Base-by-base conservation (phyloP, 2,113 vertebrate species). In the Platichthys stellatus region DNA sequence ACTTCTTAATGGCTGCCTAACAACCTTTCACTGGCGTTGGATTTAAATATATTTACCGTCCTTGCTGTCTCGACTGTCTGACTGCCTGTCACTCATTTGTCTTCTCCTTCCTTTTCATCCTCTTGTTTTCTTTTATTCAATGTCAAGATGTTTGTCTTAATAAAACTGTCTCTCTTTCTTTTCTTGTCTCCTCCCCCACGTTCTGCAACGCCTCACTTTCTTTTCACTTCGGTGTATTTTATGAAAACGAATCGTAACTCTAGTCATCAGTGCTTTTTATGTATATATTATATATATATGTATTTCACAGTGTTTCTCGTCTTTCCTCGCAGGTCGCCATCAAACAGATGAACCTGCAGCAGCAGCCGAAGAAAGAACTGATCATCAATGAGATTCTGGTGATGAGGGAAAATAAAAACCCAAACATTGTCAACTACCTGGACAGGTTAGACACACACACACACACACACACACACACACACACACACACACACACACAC, bases 341-440 rank as follows among this genome's bases (percentile, higher is more conserved):
- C 18, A 99, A 99, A 87, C 98, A 99, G 94, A 99, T 99, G 97
- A 99, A 99, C 84, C 91, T 99, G 80, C 97, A 99, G 91, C 97
- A 98, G 92, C 98, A 99, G 91, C 97, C 97, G 1, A 99, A 99
- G 90, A 99, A 99, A 74, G 98, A 99, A 58, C 92, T 99, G 88
- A 98, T 98, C 89, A 98, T 99, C 87, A 99, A 99, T 45, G 97
- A 99, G 94, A 99, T 99, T 76, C 94, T 99, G 62, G 98, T 99
- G 71, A 99, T 99, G 98, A 97, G 98, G 97, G 97, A 99, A 99
- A 99, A 99, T 94, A 98, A 99, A 87, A 98, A 99, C 89, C 97
- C 97, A 21, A 99, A 99, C 82, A 99, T 99, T 1, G 98, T 99
- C 85, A 99, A 99, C 92, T 99, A 99, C 86, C 89, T 99, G 93